phyloP scores from a whole-genome alignment of 2,797 vertebrate genomes.

The Tenualosa ilisha region DNA sequence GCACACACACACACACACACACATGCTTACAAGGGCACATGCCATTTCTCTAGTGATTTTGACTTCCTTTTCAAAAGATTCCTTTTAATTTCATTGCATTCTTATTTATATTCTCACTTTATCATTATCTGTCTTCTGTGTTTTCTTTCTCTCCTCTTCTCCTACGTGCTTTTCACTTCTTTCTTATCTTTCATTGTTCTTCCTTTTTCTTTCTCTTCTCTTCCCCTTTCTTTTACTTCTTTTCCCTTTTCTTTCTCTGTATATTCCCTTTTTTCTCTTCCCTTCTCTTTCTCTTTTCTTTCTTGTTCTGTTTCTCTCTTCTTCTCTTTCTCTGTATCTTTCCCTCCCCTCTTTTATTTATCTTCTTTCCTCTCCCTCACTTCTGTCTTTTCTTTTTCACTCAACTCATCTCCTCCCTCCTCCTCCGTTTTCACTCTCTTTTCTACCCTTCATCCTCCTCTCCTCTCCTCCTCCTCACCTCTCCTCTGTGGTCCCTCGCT shows the following conservation, averaged over 20 bases:
- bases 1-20: background rate
- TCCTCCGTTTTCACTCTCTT: background rate
- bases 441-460: background rate
- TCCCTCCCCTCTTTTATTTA: background rate
- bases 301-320: background rate
- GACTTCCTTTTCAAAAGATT: background rate
- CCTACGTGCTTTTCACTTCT: background rate
- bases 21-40: background rate
- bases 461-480: background rate
- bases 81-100: background rate
- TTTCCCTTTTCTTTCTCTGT: background rate
- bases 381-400: background rate
- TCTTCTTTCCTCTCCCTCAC: background rate
- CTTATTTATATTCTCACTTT: background rate
- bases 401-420: background rate
- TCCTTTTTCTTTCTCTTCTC: background rate
- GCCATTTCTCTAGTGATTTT: background rate
- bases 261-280: background rate
- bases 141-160: background rate
- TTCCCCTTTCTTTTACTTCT: background rate
- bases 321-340: background rate
- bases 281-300: background rate
- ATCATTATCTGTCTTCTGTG: background rate
- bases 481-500: slow-evolving; percentile 1
- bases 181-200: too few species aligned